These are phyloP conservation scores for Neodiprion fabricii DNA, from an alignment of 1,140 invertebrate genomes.

Conservation along the genomic window DNA sequence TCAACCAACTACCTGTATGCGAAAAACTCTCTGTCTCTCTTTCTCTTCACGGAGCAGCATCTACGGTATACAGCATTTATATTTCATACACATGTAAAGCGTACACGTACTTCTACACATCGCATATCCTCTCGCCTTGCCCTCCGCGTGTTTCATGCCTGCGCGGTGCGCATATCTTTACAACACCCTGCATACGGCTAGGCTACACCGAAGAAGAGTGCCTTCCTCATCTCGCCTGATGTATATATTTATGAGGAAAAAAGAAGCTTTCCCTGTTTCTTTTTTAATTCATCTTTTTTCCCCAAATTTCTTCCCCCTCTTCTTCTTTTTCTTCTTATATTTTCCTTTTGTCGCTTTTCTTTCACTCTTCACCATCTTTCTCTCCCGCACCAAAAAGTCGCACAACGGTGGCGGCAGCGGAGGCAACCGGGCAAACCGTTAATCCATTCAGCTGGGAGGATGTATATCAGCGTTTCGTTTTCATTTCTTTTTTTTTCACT, in stretches of 20 bases:
- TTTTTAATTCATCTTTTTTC: background rate
- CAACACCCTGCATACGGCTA: too few relatives aligned
- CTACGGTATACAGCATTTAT: background rate
- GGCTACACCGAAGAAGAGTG: too few relatives aligned
- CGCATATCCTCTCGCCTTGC: too few relatives aligned
- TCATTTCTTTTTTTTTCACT: too few relatives aligned
- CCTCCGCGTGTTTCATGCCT: too few relatives aligned
- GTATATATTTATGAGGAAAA: background rate
- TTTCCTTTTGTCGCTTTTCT: too few relatives aligned
- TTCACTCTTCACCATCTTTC: too few relatives aligned
- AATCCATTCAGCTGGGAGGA: background rate
- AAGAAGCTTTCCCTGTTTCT: background rate
- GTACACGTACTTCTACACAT: background rate
- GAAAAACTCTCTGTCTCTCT: too few relatives aligned
- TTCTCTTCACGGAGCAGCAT: background rate
- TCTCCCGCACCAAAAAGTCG: background rate
- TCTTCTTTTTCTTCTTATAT: too few relatives aligned
- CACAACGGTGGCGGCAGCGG: background rate
- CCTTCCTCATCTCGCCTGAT: background rate
- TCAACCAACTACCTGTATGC: too few relatives aligned
- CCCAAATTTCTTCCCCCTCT: too few relatives aligned
- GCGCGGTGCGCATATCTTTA: too few relatives aligned
- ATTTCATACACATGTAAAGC: background rate
- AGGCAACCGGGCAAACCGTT: background rate
- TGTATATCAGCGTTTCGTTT: background rate